These are phyloP conservation scores for Crocallis elinguaria DNA, from an alignment of 2,888 invertebrate species.

Conservation along the genomic window DNA sequence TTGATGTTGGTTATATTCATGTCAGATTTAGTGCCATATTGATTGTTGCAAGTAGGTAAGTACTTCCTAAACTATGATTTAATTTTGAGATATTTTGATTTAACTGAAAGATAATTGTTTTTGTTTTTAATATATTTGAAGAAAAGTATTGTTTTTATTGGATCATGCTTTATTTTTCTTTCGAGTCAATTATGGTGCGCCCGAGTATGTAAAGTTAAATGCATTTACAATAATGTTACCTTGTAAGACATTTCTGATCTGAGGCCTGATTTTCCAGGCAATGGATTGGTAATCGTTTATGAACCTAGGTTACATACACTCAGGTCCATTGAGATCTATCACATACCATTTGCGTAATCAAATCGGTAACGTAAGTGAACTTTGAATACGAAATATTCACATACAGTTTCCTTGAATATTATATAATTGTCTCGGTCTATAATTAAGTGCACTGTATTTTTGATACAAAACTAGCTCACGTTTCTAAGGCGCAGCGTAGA, in stretches of 20 bases:
- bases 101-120: constrained; percentile 44
- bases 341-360: too few species aligned
- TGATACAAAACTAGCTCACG: too few species aligned
- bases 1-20: constrained; percentile 1
- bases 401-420: too few species aligned
- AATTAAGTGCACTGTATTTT: too few species aligned
- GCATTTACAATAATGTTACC: constrained; percentile 44
- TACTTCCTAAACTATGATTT: neutral
- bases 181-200: constrained; percentile 82
- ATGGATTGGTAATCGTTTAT: too few species aligned
- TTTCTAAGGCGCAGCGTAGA: too few species aligned
- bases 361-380: too few species aligned
- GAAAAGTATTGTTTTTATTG: constrained; percentile 37
- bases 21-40: constrained; percentile 33
- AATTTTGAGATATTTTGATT: constrained; percentile 27
- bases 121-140: constrained; percentile 43
- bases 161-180: constrained; percentile 47
- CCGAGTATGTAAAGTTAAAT: constrained; percentile 57
- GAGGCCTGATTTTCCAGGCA: too few species aligned
- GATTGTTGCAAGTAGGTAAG: constrained; percentile 20
- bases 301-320: too few species aligned
- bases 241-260: constrained; percentile 43
- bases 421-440: too few species aligned
- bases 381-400: too few species aligned
- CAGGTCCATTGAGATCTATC: too few species aligned